Conservation (phyloP, 1,140 invertebrate species). For the Lordiphosa clarofinis region DNA sequence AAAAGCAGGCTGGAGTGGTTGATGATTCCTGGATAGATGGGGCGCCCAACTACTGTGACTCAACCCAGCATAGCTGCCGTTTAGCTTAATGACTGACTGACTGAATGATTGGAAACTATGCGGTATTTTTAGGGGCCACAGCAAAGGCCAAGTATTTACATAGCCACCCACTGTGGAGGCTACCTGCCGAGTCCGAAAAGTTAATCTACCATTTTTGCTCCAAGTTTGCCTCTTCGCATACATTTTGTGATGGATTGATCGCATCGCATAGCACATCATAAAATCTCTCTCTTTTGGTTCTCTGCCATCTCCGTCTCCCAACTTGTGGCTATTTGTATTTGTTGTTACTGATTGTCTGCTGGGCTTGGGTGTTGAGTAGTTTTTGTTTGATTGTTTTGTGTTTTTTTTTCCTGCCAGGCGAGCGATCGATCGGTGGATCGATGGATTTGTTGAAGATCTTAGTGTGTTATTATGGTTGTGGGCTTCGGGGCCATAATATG, state of each 20-base stretch:
- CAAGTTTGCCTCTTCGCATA: slow-evolving; percentile 31
- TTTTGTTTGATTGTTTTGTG: slow-evolving; percentile 68
- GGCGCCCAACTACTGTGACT: slow-evolving; percentile 49
- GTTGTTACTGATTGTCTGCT: slow-evolving; percentile 48
- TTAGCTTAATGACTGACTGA: slow-evolving; percentile 39
- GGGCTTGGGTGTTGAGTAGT: slow-evolving; percentile 58
- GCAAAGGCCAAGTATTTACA: slow-evolving; percentile 72
- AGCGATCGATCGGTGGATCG: slow-evolving; percentile 53
- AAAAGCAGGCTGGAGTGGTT: slow-evolving; percentile 15
- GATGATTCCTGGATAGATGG: slow-evolving; percentile 50
- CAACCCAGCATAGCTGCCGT: slow-evolving; percentile 39
- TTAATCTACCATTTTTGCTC: slow-evolving; percentile 25
- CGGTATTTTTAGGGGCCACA: slow-evolving; percentile 69
- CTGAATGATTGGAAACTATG: slow-evolving; percentile 42
- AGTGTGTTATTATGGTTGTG: slow-evolving; percentile 32
- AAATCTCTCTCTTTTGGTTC: slow-evolving; percentile 42
- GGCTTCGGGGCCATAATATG: slow-evolving; percentile 52
- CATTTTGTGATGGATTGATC: slow-evolving; percentile 69
- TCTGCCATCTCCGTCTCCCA: slow-evolving; percentile 18
- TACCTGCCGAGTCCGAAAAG: slow-evolving; percentile 52
- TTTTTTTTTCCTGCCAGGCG: slow-evolving; percentile 29
- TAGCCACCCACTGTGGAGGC: slow-evolving; percentile 70
- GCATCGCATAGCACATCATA: slow-evolving; percentile 72
- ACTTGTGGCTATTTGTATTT: slow-evolving; percentile 36
- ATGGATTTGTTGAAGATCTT: slow-evolving; percentile 35